Percentiles rank a stretch among this genome's conserved stretches.
phyloP scores from a whole-genome alignment of 1,140 invertebrate genomes.

The Lordiphosa collinella region DNA sequence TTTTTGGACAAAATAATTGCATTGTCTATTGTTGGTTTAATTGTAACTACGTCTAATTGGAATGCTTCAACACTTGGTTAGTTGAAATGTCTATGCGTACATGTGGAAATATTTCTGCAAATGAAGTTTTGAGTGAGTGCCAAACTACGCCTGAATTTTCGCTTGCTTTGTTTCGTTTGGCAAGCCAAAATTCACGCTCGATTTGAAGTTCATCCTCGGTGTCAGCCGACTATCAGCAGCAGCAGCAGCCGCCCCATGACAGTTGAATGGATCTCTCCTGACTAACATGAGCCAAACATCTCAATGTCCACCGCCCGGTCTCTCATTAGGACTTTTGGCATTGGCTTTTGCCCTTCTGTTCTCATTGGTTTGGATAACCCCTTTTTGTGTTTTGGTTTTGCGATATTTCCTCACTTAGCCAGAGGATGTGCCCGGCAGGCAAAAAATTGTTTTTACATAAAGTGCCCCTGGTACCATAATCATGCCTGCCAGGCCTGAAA shows the following conservation, averaged over 20 bases:
- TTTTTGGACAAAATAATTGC: conserved; percentile 27
- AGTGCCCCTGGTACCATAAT: too few relatives aligned
- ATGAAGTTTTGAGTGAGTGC: conserved; percentile 14
- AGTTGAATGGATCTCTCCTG: neutral
- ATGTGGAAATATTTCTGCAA: conserved; percentile 36
- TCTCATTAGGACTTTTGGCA: neutral
- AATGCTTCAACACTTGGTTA: neutral
- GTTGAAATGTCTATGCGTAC: conserved; percentile 7
- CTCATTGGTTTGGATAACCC: too few relatives aligned
- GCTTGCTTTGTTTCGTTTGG: conserved; percentile 15
- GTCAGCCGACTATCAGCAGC: conserved; percentile 8
- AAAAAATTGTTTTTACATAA: neutral
- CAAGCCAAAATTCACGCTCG: conserved; percentile 10
- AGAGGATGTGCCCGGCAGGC: neutral
- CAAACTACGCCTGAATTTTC: conserved; percentile 3
- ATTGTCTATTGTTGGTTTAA: neutral
- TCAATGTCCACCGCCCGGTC: neutral
- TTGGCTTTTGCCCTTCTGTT: too few relatives aligned
- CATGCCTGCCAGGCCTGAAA: too few relatives aligned
- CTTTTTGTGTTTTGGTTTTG: too few relatives aligned
- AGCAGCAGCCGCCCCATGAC: conserved; percentile 2
- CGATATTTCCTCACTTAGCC: too few relatives aligned
- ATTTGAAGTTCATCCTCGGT: conserved; percentile 1
- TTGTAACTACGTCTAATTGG: conserved; percentile 1
- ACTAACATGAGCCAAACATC: neutral